A percentile compares a stretch with the other conserved stretches of the same genome.
phyloP scores from a whole-genome alignment of 2,888 invertebrate genomes.

The Dolomedes plantarius region DNA sequence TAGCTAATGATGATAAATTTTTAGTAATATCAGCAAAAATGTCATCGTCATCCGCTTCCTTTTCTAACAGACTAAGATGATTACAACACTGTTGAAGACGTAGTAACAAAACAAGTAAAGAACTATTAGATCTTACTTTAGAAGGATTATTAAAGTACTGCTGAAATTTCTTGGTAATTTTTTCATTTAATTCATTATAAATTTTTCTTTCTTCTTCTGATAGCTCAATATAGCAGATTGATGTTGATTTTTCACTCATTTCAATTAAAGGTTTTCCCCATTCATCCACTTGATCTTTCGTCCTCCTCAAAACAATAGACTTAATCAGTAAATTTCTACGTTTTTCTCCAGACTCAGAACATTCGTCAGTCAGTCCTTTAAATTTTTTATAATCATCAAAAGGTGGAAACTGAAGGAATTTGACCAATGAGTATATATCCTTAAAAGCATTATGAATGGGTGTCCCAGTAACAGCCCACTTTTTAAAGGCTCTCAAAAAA shows the following conservation, averaged over 20 bases:
- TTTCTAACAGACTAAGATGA: conserved; percentile 84
- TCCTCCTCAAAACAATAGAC: conserved; percentile 89
- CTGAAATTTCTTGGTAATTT: conserved; percentile 75
- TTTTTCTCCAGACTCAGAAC: conserved; percentile 10
- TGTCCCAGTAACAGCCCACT: conserved; percentile 95
- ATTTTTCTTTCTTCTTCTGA: conserved; percentile 79
- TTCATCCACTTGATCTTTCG: conserved; percentile 86
- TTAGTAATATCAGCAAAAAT: conserved; percentile 16
- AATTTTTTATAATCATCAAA: conserved; percentile 54
- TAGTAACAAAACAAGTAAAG: conserved; percentile 80
- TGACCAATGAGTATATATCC: conserved; percentile 79
- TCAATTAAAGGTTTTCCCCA: conserved; percentile 79
- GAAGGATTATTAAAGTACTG: conserved; percentile 5
- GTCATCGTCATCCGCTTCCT: conserved; percentile 14
- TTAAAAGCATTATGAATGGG: conserved; percentile 95
- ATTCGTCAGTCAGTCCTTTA: conserved; percentile 32
- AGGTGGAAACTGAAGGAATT: conserved; percentile 72
- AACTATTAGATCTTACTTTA: neutral
- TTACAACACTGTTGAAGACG: conserved; percentile 92
- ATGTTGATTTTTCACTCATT: conserved; percentile 83
- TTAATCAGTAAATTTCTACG: conserved; percentile 90
- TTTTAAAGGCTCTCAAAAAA: conserved; percentile 80
- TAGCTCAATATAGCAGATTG: conserved; percentile 75
- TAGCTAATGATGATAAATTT: conserved; percentile 24
- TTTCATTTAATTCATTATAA: conserved; percentile 83